Conservation (phyloP, 2,888 invertebrate species). For the Argyresthia albistria region DNA sequence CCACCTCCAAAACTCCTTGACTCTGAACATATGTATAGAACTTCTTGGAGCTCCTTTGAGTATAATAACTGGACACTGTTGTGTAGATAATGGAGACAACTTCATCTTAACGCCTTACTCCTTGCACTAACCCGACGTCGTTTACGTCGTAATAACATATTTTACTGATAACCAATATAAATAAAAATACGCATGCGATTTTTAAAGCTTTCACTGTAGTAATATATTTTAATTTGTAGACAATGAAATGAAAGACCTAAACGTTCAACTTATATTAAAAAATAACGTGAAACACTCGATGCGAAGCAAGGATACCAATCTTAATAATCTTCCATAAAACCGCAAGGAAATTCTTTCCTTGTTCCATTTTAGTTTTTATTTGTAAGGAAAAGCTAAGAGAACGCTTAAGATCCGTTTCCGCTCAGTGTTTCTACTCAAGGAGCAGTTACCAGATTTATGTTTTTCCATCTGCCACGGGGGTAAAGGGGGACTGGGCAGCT, state of each 20-base stretch:
- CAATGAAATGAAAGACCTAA: no score
- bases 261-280: background rate
- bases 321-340: background rate
- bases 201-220: no score
- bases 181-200: no score
- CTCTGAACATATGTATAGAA: no score
- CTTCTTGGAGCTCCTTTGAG: no score
- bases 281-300: background rate
- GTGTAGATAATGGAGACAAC: background rate
- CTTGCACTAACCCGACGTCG: background rate
- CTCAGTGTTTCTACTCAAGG: background rate
- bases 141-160: background rate
- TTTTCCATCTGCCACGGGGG: conserved; percentile 4
- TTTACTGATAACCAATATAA: no score
- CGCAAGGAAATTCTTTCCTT: background rate
- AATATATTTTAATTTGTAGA: no score
- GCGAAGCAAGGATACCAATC: background rate
- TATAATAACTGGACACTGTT: background rate
- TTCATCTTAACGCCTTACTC: background rate
- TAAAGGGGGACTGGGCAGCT: no score
- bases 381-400: conserved; percentile 1
- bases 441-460: conserved; percentile 7
- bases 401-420: conserved; percentile 3
- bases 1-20: no score
- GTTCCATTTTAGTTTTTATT: conserved; percentile 1